Evolutionary conservation across 2,888 invertebrate genomes (phyloP).

Genomic region (Calameuta pallipes): DNA sequence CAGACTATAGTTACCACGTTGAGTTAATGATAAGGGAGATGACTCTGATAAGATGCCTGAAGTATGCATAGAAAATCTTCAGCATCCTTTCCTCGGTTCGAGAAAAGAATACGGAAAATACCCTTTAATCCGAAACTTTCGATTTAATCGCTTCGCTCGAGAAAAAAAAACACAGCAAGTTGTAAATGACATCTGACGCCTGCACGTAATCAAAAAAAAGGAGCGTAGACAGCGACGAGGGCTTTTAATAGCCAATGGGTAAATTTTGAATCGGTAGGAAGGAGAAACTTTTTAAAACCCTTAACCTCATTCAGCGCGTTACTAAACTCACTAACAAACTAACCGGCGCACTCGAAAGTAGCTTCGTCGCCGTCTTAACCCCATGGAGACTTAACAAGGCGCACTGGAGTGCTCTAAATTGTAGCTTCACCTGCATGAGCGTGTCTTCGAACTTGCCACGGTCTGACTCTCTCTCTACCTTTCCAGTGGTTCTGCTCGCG

Average conservation of each 20-base stretch:
- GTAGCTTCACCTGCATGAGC: constrained; percentile 24
- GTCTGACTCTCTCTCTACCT: neutral
- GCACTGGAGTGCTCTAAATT: constrained; percentile 47
- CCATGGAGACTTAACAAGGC: constrained; percentile 54
- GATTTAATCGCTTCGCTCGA: neutral
- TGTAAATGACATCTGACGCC: neutral
- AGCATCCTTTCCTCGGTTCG: neutral
- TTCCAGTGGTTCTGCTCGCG: constrained; percentile 4
- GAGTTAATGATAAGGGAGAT: neutral
- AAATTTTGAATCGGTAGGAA: constrained; percentile 27
- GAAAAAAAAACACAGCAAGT: neutral
- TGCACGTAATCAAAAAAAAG: neutral
- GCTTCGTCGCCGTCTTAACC: constrained; percentile 46
- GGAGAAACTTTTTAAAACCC: constrained; percentile 50
- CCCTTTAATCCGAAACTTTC: neutral
- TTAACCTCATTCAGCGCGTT: constrained; percentile 52
- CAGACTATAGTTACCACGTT: neutral
- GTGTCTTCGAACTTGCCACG: neutral
- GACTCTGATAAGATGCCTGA: neutral
- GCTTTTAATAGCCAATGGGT: neutral
- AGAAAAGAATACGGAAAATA: neutral
- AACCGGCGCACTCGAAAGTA: constrained; percentile 51
- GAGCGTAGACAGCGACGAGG: neutral
- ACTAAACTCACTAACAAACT: constrained; percentile 53
- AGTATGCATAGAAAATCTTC: neutral